phyloP scores from a whole-genome alignment of 2,113 vertebrate species.

The Zosterops borbonicus region DNA sequence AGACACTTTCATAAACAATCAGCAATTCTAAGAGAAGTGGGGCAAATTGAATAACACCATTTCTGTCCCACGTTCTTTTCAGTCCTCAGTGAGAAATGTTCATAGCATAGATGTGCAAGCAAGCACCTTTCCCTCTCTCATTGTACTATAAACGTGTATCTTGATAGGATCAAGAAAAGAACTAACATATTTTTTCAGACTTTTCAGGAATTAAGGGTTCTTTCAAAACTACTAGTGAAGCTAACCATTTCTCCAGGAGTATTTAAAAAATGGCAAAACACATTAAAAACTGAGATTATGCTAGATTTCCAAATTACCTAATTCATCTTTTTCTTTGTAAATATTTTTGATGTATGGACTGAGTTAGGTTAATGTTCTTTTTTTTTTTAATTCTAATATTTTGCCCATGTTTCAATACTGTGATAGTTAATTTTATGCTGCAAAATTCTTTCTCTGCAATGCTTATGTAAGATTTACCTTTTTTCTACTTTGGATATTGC shows the following conservation, averaged over 20 bases:
- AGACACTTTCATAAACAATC: background rate
- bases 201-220: background rate
- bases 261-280: conserved; percentile 6
- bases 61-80: background rate
- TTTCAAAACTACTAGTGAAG: background rate
- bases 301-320: conserved; percentile 15
- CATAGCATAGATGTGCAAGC: background rate
- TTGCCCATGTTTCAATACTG: background rate
- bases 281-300: background rate
- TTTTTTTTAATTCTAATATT: conserved; percentile 18
- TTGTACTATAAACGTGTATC: background rate
- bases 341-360: conserved; percentile 19
- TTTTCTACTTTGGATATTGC: background rate
- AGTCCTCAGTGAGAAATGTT: background rate
- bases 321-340: background rate
- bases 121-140: background rate
- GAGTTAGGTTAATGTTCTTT: background rate
- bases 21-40: background rate
- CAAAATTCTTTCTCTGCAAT: conserved; percentile 2
- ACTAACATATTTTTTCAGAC: background rate
- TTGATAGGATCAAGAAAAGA: background rate
- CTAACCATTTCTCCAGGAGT: background rate
- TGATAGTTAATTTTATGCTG: conserved; percentile 34
- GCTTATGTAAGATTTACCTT: background rate
- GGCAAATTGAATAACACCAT: accelerated